Conservation (phyloP, 2,113 vertebrate species). For the Acrocephalus kingi region DNA sequence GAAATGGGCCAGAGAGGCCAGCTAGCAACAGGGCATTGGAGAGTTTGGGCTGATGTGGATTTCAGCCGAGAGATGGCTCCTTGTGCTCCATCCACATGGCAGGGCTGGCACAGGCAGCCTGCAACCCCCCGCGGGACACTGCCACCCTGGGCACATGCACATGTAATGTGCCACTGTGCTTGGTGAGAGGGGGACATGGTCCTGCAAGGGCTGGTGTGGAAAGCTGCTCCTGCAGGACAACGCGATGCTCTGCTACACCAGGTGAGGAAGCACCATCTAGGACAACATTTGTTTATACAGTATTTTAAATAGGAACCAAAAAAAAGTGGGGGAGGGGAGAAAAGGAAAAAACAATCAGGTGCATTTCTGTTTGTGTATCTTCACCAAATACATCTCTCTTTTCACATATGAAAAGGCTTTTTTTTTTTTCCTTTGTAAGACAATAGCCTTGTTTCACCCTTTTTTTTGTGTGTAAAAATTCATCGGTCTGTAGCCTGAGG, state of each 20-base stretch:
- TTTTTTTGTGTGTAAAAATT: background rate
- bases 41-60: background rate
- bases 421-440: background rate
- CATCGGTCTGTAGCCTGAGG: background rate
- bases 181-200: background rate
- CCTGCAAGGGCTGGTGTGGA: background rate
- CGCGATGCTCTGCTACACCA: background rate
- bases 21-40: constrained; percentile 6
- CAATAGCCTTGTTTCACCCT: background rate
- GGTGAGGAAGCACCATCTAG: background rate
- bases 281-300: background rate
- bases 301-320: background rate
- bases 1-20: background rate
- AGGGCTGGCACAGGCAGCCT: background rate
- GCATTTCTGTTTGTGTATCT: background rate
- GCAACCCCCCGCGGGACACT: background rate
- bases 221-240: background rate
- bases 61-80: background rate
- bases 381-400: background rate
- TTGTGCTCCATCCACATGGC: background rate
- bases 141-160: background rate
- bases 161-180: accelerated
- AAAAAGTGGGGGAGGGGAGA: background rate
- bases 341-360: background rate
- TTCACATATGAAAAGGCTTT: background rate